These are phyloP conservation scores for Heterochromis multidens DNA, from an alignment of 2,113 vertebrate species.

Conservation along the genomic window DNA sequence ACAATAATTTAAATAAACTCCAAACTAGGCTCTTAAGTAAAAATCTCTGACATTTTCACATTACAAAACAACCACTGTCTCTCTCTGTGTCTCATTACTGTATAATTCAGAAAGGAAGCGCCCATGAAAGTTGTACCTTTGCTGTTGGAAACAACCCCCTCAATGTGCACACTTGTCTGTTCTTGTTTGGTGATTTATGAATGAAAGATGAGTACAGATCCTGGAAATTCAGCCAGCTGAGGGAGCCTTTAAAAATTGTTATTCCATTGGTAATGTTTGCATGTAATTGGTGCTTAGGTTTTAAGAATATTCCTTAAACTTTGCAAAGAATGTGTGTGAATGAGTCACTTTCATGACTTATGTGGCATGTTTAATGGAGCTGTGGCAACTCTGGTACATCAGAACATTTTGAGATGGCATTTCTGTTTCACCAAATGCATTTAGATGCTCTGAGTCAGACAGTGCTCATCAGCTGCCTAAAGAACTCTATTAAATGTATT, in stretches of 20 bases:
- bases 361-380: background rate
- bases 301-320: background rate
- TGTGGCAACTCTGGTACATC: background rate
- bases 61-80: background rate
- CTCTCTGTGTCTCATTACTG: background rate
- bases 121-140: background rate
- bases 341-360: background rate
- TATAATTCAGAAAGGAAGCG: background rate
- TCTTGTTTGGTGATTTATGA: background rate
- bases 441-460: background rate
- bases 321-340: background rate
- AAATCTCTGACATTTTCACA: conserved; percentile 20
- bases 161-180: background rate
- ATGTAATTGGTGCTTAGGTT: background rate
- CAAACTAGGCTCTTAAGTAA: background rate
- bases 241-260: background rate
- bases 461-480: background rate
- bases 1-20: background rate
- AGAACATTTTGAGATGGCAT: background rate
- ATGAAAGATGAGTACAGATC: background rate
- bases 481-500: background rate
- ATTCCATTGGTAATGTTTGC: background rate
- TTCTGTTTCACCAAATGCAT: background rate
- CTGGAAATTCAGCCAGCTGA: accelerated
- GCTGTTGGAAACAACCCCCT: background rate